Base-by-base conservation (phyloP, 2,797 vertebrate genomes). In the Xenops minutus region DNA sequence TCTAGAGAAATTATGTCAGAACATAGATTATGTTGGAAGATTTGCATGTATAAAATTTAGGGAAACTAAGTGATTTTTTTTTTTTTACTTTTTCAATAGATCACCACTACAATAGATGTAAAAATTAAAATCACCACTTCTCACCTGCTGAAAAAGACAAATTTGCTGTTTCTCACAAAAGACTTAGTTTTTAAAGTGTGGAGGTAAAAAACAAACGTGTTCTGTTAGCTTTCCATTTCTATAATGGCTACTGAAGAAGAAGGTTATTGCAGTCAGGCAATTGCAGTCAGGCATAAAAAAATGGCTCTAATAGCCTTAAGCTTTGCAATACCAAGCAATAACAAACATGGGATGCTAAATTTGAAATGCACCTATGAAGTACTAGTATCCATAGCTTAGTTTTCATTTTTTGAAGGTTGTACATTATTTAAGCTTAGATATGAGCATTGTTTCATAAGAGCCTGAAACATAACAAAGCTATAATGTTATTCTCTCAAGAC, bases 261-360 rank as follows among this genome's bases (percentile, higher is more conserved):
- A 0, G 0, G 5, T 37, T 80, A 20, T 18, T 27, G 15, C 34
- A 71, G 17, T 9, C 10, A 15, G n/a, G 44, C 43, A 44, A 18
- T 20, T 27, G 14, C 34, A 71, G 17, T 9, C 10, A 15, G 30
- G 41, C 18, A 11, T 22, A 15, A 34, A 16, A 24, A 68, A 56
- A 8, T n/a, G 7, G 4, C 6, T 52, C 15, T 64, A 34, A 10
- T 44, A 46, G n/a, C 32, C 18, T 36, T 46, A 34, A 59, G 64
- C 13, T 86, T 78, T 69, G 32, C 19, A 69, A 41, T 7, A 73
- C 13, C 18, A 49, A 71, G 24, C 63, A 36, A 26, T 24, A 30
- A 21, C 4, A 61, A 74, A 66, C 14, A 22, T 17, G 5, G 8
- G 13, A 48, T 56, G 46, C 3, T 34, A 36, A 24, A 64, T 63